Evolutionary conservation across 2,888 invertebrate species (phyloP).

Genomic region (Drosophila birchii): DNA sequence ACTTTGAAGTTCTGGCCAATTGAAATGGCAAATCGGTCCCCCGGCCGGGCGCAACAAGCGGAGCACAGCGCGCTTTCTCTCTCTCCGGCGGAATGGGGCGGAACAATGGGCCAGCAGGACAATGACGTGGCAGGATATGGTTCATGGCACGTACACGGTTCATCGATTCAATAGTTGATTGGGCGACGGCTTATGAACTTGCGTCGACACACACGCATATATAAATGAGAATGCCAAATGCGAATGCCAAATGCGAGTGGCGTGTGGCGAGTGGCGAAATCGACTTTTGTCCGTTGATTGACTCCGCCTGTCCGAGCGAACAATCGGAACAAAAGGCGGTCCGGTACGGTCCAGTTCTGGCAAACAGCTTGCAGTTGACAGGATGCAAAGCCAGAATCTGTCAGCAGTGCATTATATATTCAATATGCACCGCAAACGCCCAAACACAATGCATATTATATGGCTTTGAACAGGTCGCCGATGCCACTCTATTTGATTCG

Average conservation of each 20-base stretch:
- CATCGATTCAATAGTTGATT: slow-evolving; percentile 42
- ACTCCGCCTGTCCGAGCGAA: slow-evolving; percentile 40
- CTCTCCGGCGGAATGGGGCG: background rate
- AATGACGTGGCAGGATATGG: slow-evolving; percentile 34
- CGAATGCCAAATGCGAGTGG: slow-evolving; percentile 26
- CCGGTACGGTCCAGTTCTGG: background rate
- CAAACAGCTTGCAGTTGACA: slow-evolving; percentile 50
- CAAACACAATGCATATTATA: slow-evolving; percentile 31
- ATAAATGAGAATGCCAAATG: slow-evolving; percentile 13
- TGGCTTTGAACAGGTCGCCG: slow-evolving; percentile 8
- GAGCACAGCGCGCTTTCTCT: background rate
- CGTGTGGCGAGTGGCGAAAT: slow-evolving; percentile 15
- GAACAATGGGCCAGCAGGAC: slow-evolving; percentile 29
- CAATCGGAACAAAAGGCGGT: slow-evolving; percentile 41
- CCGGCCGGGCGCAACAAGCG: slow-evolving; percentile 29
- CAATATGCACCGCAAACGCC: slow-evolving; percentile 41
- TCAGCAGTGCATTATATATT: slow-evolving; percentile 48
- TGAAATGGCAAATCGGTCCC: slow-evolving; percentile 17
- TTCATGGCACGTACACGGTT: slow-evolving; percentile 40
- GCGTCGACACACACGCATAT: slow-evolving; percentile 20
- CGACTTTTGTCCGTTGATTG: slow-evolving; percentile 46
- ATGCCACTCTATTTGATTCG: background rate
- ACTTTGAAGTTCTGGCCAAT: slow-evolving; percentile 20
- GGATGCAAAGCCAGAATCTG: slow-evolving; percentile 45
- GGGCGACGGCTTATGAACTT: slow-evolving; percentile 43